phyloP scores from a whole-genome alignment of 2,113 vertebrate species.

The Gavia stellata region DNA sequence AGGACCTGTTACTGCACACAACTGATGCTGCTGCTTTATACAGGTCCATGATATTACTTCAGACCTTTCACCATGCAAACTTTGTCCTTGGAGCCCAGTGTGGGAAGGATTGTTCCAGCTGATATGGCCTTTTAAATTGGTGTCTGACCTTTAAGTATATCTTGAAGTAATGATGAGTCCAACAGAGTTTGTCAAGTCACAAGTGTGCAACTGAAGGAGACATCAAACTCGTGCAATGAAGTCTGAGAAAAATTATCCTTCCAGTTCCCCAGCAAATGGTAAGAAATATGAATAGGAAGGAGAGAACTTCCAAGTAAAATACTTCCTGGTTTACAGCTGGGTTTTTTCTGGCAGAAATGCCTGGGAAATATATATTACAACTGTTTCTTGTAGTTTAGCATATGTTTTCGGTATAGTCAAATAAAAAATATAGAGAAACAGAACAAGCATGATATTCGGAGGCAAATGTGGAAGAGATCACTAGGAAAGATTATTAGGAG shows the following conservation, averaged over 20 bases:
- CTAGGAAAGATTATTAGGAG: background rate
- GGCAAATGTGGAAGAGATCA: background rate
- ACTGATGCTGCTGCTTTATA: background rate
- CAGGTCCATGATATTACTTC: background rate
- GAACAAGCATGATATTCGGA: background rate
- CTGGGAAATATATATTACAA: background rate
- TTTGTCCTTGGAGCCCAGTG: background rate
- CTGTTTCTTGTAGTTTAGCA: background rate
- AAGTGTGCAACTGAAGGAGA: background rate
- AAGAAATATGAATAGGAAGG: background rate
- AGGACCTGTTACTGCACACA: background rate
- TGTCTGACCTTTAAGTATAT: background rate
- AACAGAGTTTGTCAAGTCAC: background rate
- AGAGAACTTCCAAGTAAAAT: background rate
- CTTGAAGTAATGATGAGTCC: background rate
- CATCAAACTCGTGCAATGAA: background rate
- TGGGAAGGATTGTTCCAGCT: background rate
- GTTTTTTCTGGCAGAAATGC: background rate
- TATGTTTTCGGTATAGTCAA: background rate
- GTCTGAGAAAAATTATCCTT: background rate
- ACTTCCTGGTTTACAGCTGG: background rate
- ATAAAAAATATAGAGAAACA: background rate
- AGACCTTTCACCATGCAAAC: background rate
- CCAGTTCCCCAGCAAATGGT: background rate
- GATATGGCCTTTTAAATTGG: background rate